These are phyloP conservation scores for Nothocercus nigrocapillus DNA, from an alignment of 2,113 vertebrate species.

Conservation along the genomic window DNA sequence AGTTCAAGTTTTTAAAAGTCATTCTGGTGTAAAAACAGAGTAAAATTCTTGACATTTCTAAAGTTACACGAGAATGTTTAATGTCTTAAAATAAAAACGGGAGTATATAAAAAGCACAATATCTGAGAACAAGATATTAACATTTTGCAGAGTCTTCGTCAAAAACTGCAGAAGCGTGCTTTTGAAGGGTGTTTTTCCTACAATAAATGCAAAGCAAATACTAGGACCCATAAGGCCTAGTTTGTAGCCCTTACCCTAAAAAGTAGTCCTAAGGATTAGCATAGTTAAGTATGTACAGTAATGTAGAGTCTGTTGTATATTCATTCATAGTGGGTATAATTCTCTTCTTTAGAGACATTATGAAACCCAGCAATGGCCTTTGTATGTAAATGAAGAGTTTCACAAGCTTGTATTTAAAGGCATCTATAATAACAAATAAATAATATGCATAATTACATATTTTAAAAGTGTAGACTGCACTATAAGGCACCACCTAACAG, in stretches of 20 bases:
- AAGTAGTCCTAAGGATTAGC: conserved; percentile 22
- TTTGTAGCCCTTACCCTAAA: conserved; percentile 38
- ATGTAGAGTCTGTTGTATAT: not conserved
- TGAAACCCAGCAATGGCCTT: not conserved
- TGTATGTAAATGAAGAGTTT: not conserved
- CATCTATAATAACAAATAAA: conserved; percentile 10
- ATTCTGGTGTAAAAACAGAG: not conserved
- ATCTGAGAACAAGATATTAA: not conserved
- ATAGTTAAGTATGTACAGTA: not conserved
- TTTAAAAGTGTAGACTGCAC: not conserved
- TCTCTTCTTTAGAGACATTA: conserved; percentile 4
- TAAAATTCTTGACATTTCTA: not conserved
- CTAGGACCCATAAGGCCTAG: not conserved
- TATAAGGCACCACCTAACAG: not conserved
- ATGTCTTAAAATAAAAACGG: not conserved
- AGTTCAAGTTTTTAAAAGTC: not conserved
- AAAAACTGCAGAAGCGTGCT: not conserved
- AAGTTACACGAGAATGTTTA: not conserved
- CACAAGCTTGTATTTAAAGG: not conserved
- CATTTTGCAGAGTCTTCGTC: not conserved
- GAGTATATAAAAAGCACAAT: not conserved
- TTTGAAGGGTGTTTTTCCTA: not conserved
- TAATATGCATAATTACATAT: not conserved
- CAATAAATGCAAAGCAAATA: conserved; percentile 40
- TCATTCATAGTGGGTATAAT: conserved; percentile 30